These are phyloP conservation scores for Drosophila quasianomalipes DNA, from an alignment of 2,888 invertebrate species.

Conservation along the genomic window DNA sequence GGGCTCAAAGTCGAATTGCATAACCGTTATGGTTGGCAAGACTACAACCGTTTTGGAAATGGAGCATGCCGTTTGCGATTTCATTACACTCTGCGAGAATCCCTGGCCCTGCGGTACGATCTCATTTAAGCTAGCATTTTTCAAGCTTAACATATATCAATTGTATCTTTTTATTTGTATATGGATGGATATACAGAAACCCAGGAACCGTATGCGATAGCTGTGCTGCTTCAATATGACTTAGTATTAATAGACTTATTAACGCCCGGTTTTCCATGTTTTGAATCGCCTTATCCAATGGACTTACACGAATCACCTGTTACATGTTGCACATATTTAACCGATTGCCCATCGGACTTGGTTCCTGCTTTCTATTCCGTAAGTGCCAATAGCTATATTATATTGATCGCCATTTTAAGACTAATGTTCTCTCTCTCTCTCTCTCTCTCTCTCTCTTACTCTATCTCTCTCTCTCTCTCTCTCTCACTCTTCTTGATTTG, in stretches of 20 bases:
- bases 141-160: neutral
- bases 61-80: slow-evolving; percentile 99
- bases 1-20: slow-evolving; percentile 95
- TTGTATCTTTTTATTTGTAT: neutral
- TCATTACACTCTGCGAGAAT: slow-evolving; percentile 97
- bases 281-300: slow-evolving; percentile 99
- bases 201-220: slow-evolving; percentile 99
- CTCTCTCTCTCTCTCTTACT: neutral
- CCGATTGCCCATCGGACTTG: slow-evolving; percentile 98
- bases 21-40: slow-evolving; percentile 98
- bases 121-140: no score
- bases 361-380: slow-evolving; percentile 99
- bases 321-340: slow-evolving; percentile 98
- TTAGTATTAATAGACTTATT: slow-evolving; percentile 98
- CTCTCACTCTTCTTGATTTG: neutral
- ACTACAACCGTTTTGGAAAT: slow-evolving; percentile 99
- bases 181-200: slow-evolving; percentile 89
- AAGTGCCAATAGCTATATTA: slow-evolving; percentile 34
- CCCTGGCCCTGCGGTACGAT: slow-evolving; percentile 94
- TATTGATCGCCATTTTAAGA: neutral
- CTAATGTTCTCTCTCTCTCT: neutral
- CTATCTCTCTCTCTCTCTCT: neutral
- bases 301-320: slow-evolving; percentile 99
- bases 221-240: slow-evolving; percentile 98
- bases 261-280: slow-evolving; percentile 98